Evolutionary conservation across 2,888 invertebrate species (phyloP).

Genomic region (Listrodromus nycthemerus): DNA sequence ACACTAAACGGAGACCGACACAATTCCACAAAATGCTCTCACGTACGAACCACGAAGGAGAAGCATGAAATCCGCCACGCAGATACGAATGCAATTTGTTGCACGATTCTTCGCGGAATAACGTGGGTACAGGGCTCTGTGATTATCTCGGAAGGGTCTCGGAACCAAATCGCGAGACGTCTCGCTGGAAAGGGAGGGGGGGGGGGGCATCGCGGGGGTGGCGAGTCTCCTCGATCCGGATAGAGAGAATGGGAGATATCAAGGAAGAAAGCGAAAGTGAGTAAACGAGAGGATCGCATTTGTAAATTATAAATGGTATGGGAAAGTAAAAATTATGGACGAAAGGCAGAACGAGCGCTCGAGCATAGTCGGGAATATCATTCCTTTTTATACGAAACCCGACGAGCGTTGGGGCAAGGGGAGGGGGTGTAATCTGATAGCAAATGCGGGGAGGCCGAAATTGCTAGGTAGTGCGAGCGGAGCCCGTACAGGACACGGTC

Average conservation of each 20-base stretch:
- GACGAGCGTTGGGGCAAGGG: slow-evolving; percentile 54
- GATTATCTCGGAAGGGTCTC: slow-evolving; percentile 70
- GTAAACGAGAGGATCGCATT: slow-evolving; percentile 64
- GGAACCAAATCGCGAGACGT: slow-evolving; percentile 41
- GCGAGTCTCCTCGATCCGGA: slow-evolving; percentile 61
- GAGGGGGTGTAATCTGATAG: slow-evolving; percentile 76
- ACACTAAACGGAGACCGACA: slow-evolving; percentile 40
- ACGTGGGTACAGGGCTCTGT: slow-evolving; percentile 68
- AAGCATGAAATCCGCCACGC: slow-evolving; percentile 39
- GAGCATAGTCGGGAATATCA: slow-evolving; percentile 64
- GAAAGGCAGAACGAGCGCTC: slow-evolving; percentile 58
- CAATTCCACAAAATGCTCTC: slow-evolving; percentile 3
- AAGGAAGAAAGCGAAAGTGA: slow-evolving; percentile 62
- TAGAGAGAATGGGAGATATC: slow-evolving; percentile 51
- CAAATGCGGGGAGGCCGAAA: slow-evolving; percentile 80
- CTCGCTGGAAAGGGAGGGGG: slow-evolving; percentile 24
- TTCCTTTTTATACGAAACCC: slow-evolving; percentile 60
- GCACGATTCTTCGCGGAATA: slow-evolving; percentile 72
- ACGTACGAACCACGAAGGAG: slow-evolving; percentile 17
- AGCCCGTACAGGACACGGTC: slow-evolving; percentile 42
- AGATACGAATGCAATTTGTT: slow-evolving; percentile 70
- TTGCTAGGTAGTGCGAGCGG: slow-evolving; percentile 75
- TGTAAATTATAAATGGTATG: slow-evolving; percentile 59
- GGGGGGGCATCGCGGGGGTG: slow-evolving; percentile 47
- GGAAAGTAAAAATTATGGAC: slow-evolving; percentile 5